Base-by-base conservation (phyloP, 1,140 invertebrate genomes). In the Drosophila aff. region DNA sequence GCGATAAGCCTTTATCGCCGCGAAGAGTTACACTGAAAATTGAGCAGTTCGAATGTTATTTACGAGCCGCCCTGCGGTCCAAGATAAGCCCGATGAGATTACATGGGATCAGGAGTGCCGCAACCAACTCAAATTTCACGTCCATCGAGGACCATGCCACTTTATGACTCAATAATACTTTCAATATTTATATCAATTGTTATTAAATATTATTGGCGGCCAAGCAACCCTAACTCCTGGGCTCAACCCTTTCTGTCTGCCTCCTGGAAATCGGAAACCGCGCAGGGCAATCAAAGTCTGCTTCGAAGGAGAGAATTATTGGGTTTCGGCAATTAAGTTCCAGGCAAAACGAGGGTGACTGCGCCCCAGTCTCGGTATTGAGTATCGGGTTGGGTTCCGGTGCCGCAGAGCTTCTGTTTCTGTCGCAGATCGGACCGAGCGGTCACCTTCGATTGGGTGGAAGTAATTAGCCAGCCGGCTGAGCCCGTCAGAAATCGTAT, bases 131-230 rank as follows among this genome's bases (percentile, higher is more conserved):
- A 10, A 61, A 21, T 63, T 74, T 55, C 33, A 77, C 60, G 76
- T 84, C 44, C 26, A 33, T 47, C 52, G 1, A 43, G 46, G 18
- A 23, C 21, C 7, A 43, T n/a, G 38, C 52, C 55, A 47, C 78
- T 73, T 90, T 89, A 84, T 79, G 74, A 65, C 63, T 81, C 84
- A 85, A 89, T 89, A 90, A 89, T 79, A 76, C 82, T 89, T 81
- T 90, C 81, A 89, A 89, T 89, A 89, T 90, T 90, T 89, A 90
- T 85, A 85, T 63, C 74, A 81, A 89, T 89, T 84, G 85, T 79
- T 90, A 76, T 90, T 85, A 89, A 89, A 89, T 90, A 85, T 90
- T 69, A 79, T 76, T 67, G 79, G 38, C 21, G 49, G 40, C 47
- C 28, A 23, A 73, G 33, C 71, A 64, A 90, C 78, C 84, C 85